Percentiles rank a stretch among this genome's conserved stretches.
These are phyloP conservation scores for Lindbergichthys nudifrons DNA, from an alignment of 2,797 vertebrate species.

Conservation along the genomic window DNA sequence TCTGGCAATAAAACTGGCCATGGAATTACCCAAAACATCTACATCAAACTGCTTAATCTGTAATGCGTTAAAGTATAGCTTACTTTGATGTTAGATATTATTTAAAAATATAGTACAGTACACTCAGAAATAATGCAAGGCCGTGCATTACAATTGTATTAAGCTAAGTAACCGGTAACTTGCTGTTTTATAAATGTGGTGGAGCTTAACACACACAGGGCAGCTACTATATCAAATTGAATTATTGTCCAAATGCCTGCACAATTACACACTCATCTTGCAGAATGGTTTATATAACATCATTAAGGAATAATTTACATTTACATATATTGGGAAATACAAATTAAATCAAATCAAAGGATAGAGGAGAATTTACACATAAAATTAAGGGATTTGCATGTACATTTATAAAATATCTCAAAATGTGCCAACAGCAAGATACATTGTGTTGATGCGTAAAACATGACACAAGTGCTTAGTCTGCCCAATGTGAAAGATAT, in stretches of 20 bases:
- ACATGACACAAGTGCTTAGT: background rate
- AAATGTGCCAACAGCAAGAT: background rate
- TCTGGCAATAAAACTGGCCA: no score
- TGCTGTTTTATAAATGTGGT: background rate
- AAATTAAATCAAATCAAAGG: background rate
- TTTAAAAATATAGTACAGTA: background rate
- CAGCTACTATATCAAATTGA: no score
- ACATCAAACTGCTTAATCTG: background rate
- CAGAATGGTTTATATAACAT: no score
- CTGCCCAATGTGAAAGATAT: fast-evolving
- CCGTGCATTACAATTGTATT: no score
- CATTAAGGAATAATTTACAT: no score
- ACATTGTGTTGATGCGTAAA: constrained; percentile 1
- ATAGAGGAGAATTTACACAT: background rate
- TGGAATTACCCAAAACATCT: background rate
- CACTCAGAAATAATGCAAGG: background rate
- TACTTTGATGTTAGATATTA: background rate
- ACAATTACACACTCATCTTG: no score
- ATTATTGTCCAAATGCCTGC: no score
- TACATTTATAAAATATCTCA: background rate
- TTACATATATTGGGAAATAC: no score
- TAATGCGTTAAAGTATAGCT: background rate
- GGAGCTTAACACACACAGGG: background rate
- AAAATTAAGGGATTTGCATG: background rate
- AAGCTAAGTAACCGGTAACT: background rate